Conservation (phyloP, 2,888 invertebrate species). For the Iphiclides podalirius region DNA sequence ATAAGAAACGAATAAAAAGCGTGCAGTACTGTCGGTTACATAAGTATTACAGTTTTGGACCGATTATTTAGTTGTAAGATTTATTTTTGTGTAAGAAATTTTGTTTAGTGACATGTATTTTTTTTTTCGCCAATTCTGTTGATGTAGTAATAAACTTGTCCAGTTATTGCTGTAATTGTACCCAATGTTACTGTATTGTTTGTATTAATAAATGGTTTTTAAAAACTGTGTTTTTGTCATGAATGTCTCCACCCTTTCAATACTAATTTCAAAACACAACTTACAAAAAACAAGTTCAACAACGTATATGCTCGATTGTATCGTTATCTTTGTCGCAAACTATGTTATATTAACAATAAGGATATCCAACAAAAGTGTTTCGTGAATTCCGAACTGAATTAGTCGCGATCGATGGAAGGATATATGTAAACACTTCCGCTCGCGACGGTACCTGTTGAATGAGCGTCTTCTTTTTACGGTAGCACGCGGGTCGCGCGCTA, state of each 20-base stretch:
- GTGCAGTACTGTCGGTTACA: conserved; percentile 41
- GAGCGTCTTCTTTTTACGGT: conserved; percentile 65
- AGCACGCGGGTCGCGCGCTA: conserved; percentile 59
- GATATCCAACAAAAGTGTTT: too few species aligned
- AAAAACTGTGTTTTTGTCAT: neutral
- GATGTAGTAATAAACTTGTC: too few species aligned
- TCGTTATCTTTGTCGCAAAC: too few species aligned
- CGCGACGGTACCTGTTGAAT: conserved; percentile 69
- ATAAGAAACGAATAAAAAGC: conserved; percentile 64
- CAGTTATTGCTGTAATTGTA: conserved; percentile 5
- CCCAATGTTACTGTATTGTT: conserved; percentile 17
- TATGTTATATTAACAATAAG: too few species aligned
- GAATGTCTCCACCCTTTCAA: too few species aligned
- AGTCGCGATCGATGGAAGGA: too few species aligned
- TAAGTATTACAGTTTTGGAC: conserved; percentile 30
- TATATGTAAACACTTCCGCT: conserved; percentile 37
- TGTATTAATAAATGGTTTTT: conserved; percentile 19
- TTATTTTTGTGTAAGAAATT: conserved; percentile 9
- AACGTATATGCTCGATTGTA: too few species aligned
- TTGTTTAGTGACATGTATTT: too few species aligned
- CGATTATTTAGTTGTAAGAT: conserved; percentile 2
- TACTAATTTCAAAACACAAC: too few species aligned
- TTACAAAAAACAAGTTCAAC: too few species aligned
- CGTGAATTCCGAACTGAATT: too few species aligned
- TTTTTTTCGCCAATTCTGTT: too few species aligned